A percentile compares a stretch with the other conserved stretches of the same genome.
phyloP scores from a whole-genome alignment of 2,888 invertebrate species.

The Drosophila melanosoma region DNA sequence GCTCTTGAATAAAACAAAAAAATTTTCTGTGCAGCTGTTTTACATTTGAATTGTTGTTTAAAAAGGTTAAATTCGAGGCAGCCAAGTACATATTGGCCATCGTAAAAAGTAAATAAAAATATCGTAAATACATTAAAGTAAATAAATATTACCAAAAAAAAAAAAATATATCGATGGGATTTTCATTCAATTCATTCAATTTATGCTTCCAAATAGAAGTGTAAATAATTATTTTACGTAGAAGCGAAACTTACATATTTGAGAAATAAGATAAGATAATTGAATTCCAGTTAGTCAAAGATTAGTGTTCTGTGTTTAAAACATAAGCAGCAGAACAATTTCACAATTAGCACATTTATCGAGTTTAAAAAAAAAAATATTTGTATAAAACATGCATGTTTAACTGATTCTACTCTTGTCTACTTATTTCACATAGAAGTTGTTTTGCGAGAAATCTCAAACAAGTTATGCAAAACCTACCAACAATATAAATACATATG shows the following conservation, averaged over 20 bases:
- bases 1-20: neutral
- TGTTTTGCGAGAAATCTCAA: constrained; percentile 35
- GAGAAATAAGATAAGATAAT: neutral
- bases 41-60: neutral
- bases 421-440: constrained; percentile 14
- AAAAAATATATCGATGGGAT: neutral
- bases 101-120: constrained; percentile 2
- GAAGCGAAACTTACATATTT: neutral
- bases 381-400: neutral
- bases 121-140: neutral
- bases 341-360: neutral
- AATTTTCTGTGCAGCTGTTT: constrained; percentile 1
- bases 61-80: constrained; percentile 18
- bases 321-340: neutral
- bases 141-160: neutral
- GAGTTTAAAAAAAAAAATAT: neutral
- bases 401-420: constrained; percentile 6
- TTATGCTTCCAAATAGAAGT: neutral
- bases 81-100: neutral
- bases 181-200: neutral
- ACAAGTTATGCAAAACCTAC: constrained; percentile 49
- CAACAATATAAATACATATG: constrained; percentile 12
- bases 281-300: neutral
- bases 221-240: neutral
- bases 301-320: neutral